These are phyloP conservation scores for Epinephelus moara DNA, from an alignment of 2,113 vertebrate genomes.

Conservation along the genomic window DNA sequence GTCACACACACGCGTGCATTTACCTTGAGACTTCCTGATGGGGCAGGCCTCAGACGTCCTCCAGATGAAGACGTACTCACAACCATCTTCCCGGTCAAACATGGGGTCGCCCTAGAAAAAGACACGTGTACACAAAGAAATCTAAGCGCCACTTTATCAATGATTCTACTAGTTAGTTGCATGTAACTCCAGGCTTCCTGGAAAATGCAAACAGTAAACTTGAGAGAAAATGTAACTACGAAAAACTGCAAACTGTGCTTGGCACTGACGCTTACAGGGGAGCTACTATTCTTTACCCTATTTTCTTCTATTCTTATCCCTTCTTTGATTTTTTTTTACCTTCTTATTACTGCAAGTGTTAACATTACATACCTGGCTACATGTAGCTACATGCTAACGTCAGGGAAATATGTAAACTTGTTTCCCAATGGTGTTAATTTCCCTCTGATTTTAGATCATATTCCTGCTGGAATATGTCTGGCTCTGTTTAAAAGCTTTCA, in stretches of 20 bases:
- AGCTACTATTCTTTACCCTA: too few species aligned
- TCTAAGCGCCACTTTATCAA: neutral
- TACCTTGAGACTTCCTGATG: slow-evolving; percentile 89
- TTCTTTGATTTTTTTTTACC: too few species aligned
- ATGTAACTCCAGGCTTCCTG: neutral
- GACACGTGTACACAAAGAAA: neutral
- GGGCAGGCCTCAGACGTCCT: slow-evolving; percentile 94
- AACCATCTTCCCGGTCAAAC: slow-evolving; percentile 88
- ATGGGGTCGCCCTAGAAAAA: slow-evolving; percentile 89
- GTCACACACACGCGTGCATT: neutral
- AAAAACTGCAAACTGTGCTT: neutral
- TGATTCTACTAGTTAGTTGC: neutral
- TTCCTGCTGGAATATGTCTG: too few species aligned
- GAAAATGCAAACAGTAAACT: neutral
- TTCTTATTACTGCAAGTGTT: too few species aligned
- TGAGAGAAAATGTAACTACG: neutral
- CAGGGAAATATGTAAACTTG: too few species aligned
- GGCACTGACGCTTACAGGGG: neutral
- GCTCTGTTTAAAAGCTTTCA: too few species aligned
- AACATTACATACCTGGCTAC: too few species aligned
- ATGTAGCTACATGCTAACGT: too few species aligned
- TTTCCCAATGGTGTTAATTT: too few species aligned
- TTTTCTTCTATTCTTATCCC: too few species aligned
- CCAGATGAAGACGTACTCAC: slow-evolving; percentile 96
- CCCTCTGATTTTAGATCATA: too few species aligned